phyloP scores from a whole-genome alignment of 1,140 invertebrate species.

The Lanistes nyassanus region DNA sequence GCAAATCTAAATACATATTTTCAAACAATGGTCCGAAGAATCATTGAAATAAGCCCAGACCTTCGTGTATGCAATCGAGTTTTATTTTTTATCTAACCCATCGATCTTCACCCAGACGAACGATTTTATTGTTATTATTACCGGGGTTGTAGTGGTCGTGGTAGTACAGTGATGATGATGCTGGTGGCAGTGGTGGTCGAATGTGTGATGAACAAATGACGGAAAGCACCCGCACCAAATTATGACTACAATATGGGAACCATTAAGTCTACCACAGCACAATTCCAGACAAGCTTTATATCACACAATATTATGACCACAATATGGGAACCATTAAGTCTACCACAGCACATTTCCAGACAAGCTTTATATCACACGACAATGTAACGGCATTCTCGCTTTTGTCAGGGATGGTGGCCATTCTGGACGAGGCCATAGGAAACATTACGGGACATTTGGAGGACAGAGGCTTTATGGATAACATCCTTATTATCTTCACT shows the following conservation, averaged over 20 bases:
- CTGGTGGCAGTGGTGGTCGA: too few relatives aligned
- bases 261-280: not conserved
- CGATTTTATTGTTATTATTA: too few relatives aligned
- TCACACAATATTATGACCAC: not conserved
- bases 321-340: not conserved
- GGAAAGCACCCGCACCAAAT: not conserved
- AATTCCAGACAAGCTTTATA: not conserved
- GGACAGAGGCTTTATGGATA: not conserved
- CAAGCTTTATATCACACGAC: not conserved
- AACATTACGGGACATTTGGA: not conserved
- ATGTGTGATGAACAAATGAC: too few relatives aligned
- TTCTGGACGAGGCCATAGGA: not conserved
- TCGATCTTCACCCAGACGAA: too few relatives aligned
- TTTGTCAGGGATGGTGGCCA: not conserved
- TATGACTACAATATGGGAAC: not conserved
- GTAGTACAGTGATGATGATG: too few relatives aligned
- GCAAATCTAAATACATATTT: not conserved
- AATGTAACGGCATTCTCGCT: not conserved
- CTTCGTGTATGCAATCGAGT: too few relatives aligned
- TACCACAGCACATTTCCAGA: not conserved
- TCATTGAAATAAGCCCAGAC: too few relatives aligned
- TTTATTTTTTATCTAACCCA: too few relatives aligned
- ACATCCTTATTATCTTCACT: constrained; percentile 3
- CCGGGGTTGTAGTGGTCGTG: too few relatives aligned
- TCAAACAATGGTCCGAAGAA: too few relatives aligned